These are phyloP conservation scores for Drosophila suboccidentalis DNA, from an alignment of 2,888 invertebrate genomes.

Conservation along the genomic window DNA sequence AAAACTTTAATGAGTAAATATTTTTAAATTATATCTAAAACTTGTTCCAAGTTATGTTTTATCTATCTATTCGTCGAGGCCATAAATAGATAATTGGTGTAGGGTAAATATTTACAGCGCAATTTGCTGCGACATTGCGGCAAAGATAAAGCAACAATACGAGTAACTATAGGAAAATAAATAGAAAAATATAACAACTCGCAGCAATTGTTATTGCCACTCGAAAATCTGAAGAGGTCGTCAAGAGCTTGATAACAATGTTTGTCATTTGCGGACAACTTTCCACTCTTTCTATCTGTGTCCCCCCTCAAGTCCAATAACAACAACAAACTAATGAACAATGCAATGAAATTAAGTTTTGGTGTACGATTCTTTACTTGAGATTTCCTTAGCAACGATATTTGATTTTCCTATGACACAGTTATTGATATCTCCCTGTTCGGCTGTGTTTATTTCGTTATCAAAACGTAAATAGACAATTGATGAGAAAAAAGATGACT, in stretches of 20 bases:
- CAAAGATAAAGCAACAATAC: slow-evolving; percentile 54
- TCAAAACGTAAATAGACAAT: slow-evolving; percentile 37
- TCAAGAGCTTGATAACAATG: slow-evolving; percentile 62
- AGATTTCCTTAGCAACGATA: slow-evolving; percentile 38
- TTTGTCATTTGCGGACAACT: slow-evolving; percentile 56
- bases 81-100: slow-evolving; percentile 55
- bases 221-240: slow-evolving; percentile 22
- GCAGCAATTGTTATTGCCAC: slow-evolving; percentile 8
- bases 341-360: slow-evolving; percentile 68
- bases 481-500: not conserved
- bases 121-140: slow-evolving; percentile 66
- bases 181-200: slow-evolving; percentile 2
- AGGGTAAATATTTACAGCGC: slow-evolving; percentile 62
- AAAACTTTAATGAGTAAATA: not conserved
- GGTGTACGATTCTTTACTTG: slow-evolving; percentile 46
- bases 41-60: not conserved
- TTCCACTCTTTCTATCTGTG: slow-evolving; percentile 3
- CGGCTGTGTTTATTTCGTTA: slow-evolving; percentile 1
- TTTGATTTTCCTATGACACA: slow-evolving; percentile 51
- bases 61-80: slow-evolving; percentile 12
- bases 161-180: slow-evolving; percentile 7
- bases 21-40: not conserved
- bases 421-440: slow-evolving; percentile 38
- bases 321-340: slow-evolving; percentile 26
- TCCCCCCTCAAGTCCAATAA: not conserved